Base-by-base conservation (phyloP, 2,113 vertebrate species). In the Sebastes fasciatus region DNA sequence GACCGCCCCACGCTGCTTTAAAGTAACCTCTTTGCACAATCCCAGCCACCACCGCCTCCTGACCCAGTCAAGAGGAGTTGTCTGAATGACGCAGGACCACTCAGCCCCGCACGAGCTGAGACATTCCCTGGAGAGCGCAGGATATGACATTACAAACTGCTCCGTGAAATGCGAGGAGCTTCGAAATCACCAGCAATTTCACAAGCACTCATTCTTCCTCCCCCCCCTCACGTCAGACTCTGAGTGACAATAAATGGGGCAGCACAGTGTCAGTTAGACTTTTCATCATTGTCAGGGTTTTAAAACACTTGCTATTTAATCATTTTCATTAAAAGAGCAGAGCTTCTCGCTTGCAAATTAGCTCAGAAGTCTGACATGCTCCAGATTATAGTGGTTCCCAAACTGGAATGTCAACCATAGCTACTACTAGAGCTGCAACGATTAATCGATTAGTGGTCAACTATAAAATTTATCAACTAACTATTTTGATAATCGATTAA, bases 61-160 rank as follows among this genome's bases (percentile, higher is more conserved):
- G 70, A 80, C 89, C 83, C 83, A 43, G 75, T 45, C 77, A 34
- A 52, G 81, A 67, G 85, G 74, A 75, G 79, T 2, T 23, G 77
- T 4, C 68, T 45, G 86, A 82, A 88, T 94, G 94, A 94, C 92
- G 93, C 91, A 93, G 91, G 86, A 83, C 74, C 67, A 4, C 64
- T 74, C 79, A 9, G 70, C 89, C 88, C 88, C 85, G 86, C 92
- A 90, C 86, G 85, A 93, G 93, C 93, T 93, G 94, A 93, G 92
- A 94, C 94, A 95, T 96, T 96, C 94, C 93, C 94, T 89, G 80
- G 92, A 93, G 92, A 90, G 92, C 63, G 76, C 86, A 55, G 89
- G 85, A 86, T 89, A 92, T 94, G 91, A 89, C 93, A 91, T 94
- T 95, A 93, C 91, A 92, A 87, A 80, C 89, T 67, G 79, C 88